Evolutionary conservation across 2,797 vertebrate genomes (phyloP).

Genomic region (Etheostoma perlongum): DNA sequence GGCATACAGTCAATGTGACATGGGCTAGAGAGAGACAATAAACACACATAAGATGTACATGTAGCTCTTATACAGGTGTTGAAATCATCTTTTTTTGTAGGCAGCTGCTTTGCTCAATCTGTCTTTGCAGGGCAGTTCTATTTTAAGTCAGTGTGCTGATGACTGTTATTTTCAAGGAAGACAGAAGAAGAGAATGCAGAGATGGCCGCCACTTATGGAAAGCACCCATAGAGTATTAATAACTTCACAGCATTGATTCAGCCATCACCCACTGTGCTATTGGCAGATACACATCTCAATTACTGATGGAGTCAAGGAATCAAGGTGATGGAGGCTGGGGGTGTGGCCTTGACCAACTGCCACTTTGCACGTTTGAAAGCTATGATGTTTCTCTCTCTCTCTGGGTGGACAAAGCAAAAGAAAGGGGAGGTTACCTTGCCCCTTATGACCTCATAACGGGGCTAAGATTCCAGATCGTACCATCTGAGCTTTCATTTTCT

Average conservation of each 20-base stretch:
- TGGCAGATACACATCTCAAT: background rate
- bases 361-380: too few relatives aligned
- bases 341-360: too few relatives aligned
- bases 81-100: background rate
- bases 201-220: background rate
- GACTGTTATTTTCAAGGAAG: conserved; percentile 35
- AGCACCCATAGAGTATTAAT: background rate
- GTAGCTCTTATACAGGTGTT: background rate
- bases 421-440: too few relatives aligned
- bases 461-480: too few relatives aligned
- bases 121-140: conserved; percentile 44
- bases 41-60: too few relatives aligned
- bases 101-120: background rate
- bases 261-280: background rate
- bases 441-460: too few relatives aligned
- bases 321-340: too few relatives aligned
- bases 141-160: conserved; percentile 44
- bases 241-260: conserved; percentile 16
- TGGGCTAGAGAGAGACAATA: too few relatives aligned
- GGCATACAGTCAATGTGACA: too few relatives aligned
- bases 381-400: too few relatives aligned
- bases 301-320: background rate
- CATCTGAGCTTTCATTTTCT: too few relatives aligned
- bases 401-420: too few relatives aligned
- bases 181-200: conserved; percentile 21